A percentile compares a stretch with the other conserved stretches of the same genome.
Evolutionary conservation across 2,888 invertebrate genomes (phyloP).

Genomic region (Disparrhopalites patrizii): DNA sequence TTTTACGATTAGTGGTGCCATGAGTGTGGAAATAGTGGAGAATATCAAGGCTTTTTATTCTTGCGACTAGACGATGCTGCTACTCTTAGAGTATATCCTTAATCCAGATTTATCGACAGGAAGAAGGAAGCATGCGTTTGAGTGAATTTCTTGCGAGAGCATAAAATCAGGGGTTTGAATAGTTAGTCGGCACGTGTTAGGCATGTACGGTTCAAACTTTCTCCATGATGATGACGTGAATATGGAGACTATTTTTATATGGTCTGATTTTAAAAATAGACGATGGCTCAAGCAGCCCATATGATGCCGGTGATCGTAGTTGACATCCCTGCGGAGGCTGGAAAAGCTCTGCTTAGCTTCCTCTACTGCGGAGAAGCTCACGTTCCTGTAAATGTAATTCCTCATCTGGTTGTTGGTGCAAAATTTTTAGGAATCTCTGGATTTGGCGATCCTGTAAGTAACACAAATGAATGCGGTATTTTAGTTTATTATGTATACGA

Average conservation of each 20-base stretch:
- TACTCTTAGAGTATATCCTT: too few species aligned
- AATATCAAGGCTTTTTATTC: too few species aligned
- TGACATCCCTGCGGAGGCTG: constrained; percentile 49
- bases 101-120: too few species aligned
- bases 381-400: constrained; percentile 48
- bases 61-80: too few species aligned
- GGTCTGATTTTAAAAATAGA: constrained; percentile 47
- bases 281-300: constrained; percentile 49
- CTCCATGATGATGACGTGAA: constrained; percentile 27
- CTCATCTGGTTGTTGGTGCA: constrained; percentile 48
- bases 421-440: constrained; percentile 49
- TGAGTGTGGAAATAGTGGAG: too few species aligned
- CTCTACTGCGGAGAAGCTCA: constrained; percentile 49
- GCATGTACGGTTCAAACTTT: constrained; percentile 12
- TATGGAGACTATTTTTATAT: constrained; percentile 22
- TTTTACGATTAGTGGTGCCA: too few species aligned
- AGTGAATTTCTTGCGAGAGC: too few species aligned
- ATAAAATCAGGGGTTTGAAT: too few species aligned
- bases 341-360: constrained; percentile 49
- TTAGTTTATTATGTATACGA: constrained; percentile 7
- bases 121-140: too few species aligned
- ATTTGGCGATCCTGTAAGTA: constrained; percentile 49
- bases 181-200: constrained; percentile 26
- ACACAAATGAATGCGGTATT: not conserved
- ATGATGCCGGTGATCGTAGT: constrained; percentile 49